Conservation (phyloP, 2,888 invertebrate species). For the Romanomermis culicivorax region DNA sequence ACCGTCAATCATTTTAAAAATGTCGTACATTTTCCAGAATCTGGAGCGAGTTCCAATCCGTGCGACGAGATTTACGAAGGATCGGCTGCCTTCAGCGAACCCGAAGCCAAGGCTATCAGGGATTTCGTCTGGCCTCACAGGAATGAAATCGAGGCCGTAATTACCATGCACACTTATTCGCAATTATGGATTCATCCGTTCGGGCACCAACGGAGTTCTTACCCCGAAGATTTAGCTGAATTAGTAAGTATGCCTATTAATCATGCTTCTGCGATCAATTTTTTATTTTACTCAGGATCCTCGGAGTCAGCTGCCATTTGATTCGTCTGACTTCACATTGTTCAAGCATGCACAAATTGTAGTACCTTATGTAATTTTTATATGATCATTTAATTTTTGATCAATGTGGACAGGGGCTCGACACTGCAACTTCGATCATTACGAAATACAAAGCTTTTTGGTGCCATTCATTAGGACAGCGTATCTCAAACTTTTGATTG, state of each 20-base stretch:
- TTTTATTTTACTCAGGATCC: too few species aligned
- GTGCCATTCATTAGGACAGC: too few species aligned
- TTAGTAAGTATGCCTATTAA: slow-evolving; percentile 17
- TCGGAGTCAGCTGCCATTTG: too few species aligned
- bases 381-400: too few species aligned
- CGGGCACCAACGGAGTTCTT: slow-evolving; percentile 19
- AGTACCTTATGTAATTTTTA: too few species aligned
- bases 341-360: too few species aligned
- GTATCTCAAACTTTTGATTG: too few species aligned
- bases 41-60: slow-evolving; percentile 21
- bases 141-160: slow-evolving; percentile 25
- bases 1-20: background rate
- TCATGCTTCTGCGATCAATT: too few species aligned
- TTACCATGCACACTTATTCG: slow-evolving; percentile 27
- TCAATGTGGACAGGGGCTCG: too few species aligned
- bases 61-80: slow-evolving; percentile 27
- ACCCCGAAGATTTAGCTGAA: slow-evolving; percentile 24
- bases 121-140: slow-evolving; percentile 21
- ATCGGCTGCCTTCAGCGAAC: slow-evolving; percentile 24
- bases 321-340: too few species aligned
- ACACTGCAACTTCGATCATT: too few species aligned
- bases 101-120: slow-evolving; percentile 20
- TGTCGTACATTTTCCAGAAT: background rate
- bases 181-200: slow-evolving; percentile 28
- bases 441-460: too few species aligned